A percentile compares a stretch with the other conserved stretches of the same genome.
These are phyloP conservation scores for Chiloscyllium plagiosum DNA, from an alignment of 2,113 vertebrate genomes.

Conservation along the genomic window DNA sequence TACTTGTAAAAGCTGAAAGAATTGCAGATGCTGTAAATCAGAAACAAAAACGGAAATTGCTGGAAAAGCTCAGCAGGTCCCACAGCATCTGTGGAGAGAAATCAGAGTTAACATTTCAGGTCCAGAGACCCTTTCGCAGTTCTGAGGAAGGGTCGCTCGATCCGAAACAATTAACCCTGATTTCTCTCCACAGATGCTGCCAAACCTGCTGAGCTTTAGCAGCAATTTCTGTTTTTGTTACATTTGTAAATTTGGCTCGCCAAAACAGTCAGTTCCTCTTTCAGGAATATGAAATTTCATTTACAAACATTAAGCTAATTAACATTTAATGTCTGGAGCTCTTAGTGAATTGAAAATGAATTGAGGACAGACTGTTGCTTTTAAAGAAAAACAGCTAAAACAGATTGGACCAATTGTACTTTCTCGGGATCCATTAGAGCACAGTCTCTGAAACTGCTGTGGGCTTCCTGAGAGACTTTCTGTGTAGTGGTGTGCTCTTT, in stretches of 20 bases:
- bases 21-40: too few species aligned
- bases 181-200: too few species aligned
- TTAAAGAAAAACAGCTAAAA: background rate
- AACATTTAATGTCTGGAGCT: background rate
- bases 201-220: too few species aligned
- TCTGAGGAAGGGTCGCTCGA: too few species aligned
- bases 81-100: too few species aligned
- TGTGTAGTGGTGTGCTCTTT: background rate
- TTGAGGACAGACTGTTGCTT: background rate
- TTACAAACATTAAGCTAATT: background rate
- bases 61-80: too few species aligned
- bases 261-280: background rate
- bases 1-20: background rate
- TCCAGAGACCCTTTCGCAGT: too few species aligned
- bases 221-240: too few species aligned
- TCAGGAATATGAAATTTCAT: background rate
- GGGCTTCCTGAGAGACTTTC: background rate
- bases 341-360: background rate
- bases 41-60: too few species aligned
- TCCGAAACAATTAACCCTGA: too few species aligned
- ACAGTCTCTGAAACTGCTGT: background rate
- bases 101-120: too few species aligned
- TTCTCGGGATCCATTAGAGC: background rate
- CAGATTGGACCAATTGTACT: background rate
- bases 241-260: background rate